Conservation (phyloP, 1,140 invertebrate species). For the Melipona quadrifasciata region DNA sequence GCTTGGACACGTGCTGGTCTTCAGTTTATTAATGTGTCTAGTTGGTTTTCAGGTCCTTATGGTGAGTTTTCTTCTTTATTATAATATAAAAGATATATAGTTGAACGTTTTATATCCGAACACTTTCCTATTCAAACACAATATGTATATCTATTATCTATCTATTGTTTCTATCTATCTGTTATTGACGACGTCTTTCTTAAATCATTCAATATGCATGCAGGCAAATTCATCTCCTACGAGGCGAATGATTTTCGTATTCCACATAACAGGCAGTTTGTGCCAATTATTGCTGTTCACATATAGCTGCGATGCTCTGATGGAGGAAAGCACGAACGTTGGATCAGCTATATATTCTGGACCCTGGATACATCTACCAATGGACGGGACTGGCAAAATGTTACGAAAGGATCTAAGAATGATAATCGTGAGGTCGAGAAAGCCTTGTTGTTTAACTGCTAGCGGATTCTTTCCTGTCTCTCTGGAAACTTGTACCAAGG, state of each 20-base stretch:
- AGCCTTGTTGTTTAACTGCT: conserved; percentile 51
- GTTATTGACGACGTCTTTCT: background rate
- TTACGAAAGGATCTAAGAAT: conserved; percentile 36
- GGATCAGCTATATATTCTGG: conserved; percentile 34
- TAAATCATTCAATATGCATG: background rate
- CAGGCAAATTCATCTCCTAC: background rate
- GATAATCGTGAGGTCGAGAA: conserved; percentile 41
- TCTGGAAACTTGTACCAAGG: conserved; percentile 51
- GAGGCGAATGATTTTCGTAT: background rate
- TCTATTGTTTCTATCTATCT: background rate
- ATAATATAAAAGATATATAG: background rate
- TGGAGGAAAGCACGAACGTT: conserved; percentile 45
- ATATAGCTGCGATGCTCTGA: conserved; percentile 48
- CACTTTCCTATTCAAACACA: too few relatives aligned
- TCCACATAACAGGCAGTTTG: background rate
- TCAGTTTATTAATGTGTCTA: conserved; percentile 48
- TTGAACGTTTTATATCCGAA: too few relatives aligned
- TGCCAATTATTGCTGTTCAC: conserved; percentile 26
- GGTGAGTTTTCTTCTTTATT: background rate
- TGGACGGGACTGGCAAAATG: background rate
- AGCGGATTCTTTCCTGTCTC: conserved; percentile 60
- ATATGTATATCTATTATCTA: too few relatives aligned
- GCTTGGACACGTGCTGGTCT: conserved; percentile 42
- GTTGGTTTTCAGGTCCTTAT: conserved; percentile 29
- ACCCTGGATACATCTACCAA: conserved; percentile 32